Evolutionary conservation across 2,113 vertebrate genomes (phyloP).

Genomic region (Phrynocephalus versicolor): DNA sequence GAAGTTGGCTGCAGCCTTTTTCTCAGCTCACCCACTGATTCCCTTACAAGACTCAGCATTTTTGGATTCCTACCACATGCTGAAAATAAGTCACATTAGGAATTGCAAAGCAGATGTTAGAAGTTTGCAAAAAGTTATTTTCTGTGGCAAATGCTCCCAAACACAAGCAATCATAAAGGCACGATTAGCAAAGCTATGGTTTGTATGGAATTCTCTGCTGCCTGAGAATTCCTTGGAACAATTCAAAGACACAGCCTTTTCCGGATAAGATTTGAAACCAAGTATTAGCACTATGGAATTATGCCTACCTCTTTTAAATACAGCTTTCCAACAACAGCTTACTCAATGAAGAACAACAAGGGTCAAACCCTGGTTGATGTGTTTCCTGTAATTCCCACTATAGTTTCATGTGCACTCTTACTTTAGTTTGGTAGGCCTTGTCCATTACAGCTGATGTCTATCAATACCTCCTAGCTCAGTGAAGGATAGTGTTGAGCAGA

Average conservation of each 20-base stretch:
- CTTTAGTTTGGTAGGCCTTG: not conserved
- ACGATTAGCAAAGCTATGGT: too few species aligned
- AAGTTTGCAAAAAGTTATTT: too few species aligned
- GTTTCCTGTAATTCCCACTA: not conserved
- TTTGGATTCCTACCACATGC: not conserved
- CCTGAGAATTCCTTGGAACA: not conserved
- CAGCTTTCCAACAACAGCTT: not conserved
- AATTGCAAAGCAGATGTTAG: too few species aligned
- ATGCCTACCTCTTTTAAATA: too few species aligned
- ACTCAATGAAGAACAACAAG: not conserved
- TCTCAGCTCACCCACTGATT: not conserved
- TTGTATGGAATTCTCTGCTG: too few species aligned
- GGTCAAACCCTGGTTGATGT: not conserved
- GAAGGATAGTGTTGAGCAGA: not conserved
- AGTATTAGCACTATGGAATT: too few species aligned
- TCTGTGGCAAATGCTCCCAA: too few species aligned
- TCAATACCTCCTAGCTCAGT: not conserved
- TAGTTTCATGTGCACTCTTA: not conserved
- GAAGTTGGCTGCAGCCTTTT: not conserved
- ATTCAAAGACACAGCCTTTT: not conserved
- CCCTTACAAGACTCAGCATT: not conserved
- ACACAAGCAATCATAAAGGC: too few species aligned
- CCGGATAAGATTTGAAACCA: too few species aligned
- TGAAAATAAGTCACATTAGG: not conserved
- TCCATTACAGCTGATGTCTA: not conserved